Evolutionary conservation across 2,888 invertebrate species (phyloP), one percentile per base, ranked within the genome.

Genomic region (Euclidia mi): DNA sequence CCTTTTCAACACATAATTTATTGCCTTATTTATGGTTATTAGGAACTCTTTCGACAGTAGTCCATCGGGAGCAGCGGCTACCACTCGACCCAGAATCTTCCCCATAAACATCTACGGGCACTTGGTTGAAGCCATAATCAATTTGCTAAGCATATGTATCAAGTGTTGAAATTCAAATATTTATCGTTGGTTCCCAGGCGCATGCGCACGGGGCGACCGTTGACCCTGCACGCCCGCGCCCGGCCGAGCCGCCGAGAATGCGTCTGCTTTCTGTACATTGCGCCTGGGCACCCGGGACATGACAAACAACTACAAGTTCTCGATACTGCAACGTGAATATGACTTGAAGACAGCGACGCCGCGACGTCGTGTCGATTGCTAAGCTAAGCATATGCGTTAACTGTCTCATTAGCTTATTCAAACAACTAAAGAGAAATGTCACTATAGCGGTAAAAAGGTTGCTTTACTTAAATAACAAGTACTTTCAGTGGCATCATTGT

Each of bases 111-210:
- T 65, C 65, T 78, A 71, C 75, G 75, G 59, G 56, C 64, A 76
- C 70, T 77, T 75, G 78, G 78, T 83, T 52, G 85, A 84, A 64
- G 83, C 87, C 85, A 87, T 89, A 90, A 89, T 88, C 89, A 89
- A 92, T 93, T 92, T 90, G 91, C 92, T 90, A 90, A 91, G 90
- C 91, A 90, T 91, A 89, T 93, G 92, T 90, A 90, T 92, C 88
- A 90, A 91, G 92, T 93, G 92, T 92, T 92, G 90, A 92, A 92
- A 92, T 92, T 91, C 89, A 92, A 94, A 93, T 92, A 92, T 94
- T 92, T 93, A 94, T 93, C 88, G 89, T 87, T 65, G 82, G 91
- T 93, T 93, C 94, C 89, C 94, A 94, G 84, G 88, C 89, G 88
- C 82, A 86, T 81, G 88, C 82, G 79, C 87, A 79, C 79, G 78